Base-by-base conservation (phyloP, 2,888 invertebrate species). In the Chironomus riparius region DNA sequence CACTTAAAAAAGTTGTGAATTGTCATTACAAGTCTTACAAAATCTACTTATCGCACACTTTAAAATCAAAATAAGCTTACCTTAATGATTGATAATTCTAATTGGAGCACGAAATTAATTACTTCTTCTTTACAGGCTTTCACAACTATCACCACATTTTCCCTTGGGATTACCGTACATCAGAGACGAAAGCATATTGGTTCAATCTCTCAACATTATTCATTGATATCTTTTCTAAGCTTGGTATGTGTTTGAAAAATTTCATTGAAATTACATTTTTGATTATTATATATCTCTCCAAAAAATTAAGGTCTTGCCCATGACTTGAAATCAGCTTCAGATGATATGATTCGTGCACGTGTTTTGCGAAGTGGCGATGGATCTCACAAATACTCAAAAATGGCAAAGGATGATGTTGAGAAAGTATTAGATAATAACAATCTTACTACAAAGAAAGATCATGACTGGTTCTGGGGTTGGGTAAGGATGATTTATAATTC, bases 61-160 rank as follows among this genome's bases (percentile, higher is more conserved):
- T 38, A 10, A 2, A 38, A 38, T 28, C 5, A 10, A 38, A 38
- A 38, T 38, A 38, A 38, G 38, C 38, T 38, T 38, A 38, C 10
- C n/a, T n/a, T n/a, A n/a, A 10, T 38, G 38, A 38, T 38, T 38
- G 38, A 38, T 38, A 38, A 38, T 10, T 1, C 1, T 10, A 38
- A 10, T 38, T 10, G 10, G 38, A 38, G 7, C 38, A 38, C 7
- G 0, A 38, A 38, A 10, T 7, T 10, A 38, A 38, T 38, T 38
- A 10, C 38, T 38, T 38, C 38, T 38, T 38, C 1, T 38, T 38
- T 38, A 10, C 10, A 38, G 38, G 38, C 38, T 38, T 38, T 38
- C 94, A 94, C 83, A 94, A 94, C 85, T 94, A 93, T 83, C 94
- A 94, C 80, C 94, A 94, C 83, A 90, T 68, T n/a, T 68, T 28